These are phyloP conservation scores for Trematocara unimaculatum DNA, from an alignment of 2,113 vertebrate species.

Conservation along the genomic window DNA sequence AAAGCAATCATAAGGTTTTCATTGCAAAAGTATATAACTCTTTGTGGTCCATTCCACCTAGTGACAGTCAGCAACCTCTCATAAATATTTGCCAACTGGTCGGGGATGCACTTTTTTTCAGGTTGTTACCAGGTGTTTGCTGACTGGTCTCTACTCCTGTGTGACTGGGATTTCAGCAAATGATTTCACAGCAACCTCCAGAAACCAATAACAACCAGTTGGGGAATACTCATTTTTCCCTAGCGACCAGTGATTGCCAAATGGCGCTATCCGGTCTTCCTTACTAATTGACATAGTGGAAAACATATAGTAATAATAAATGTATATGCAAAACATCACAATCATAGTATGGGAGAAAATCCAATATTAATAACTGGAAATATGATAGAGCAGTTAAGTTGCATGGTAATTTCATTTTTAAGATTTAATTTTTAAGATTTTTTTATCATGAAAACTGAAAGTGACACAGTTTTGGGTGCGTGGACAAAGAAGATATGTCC, in stretches of 20 bases:
- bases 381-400: not conserved
- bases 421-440: not conserved
- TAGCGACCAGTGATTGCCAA: not conserved
- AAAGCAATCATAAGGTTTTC: not conserved
- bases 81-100: not conserved
- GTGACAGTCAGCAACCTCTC: not conserved
- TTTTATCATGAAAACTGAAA: not conserved
- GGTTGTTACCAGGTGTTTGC: not conserved
- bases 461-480: not conserved
- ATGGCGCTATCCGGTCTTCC: not conserved
- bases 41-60: not conserved
- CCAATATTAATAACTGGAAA: not conserved
- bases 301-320: not conserved
- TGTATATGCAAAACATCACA: not conserved
- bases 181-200: not conserved
- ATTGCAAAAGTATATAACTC: not conserved
- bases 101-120: not conserved
- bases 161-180: not conserved
- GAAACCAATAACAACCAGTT: not conserved
- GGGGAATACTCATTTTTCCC: rapidly evolving
- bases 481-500: not conserved
- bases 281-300: not conserved
- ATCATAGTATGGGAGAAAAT: not conserved
- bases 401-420: not conserved
- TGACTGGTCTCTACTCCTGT: not conserved